Conservation (phyloP, 30 jellyfish, hydroid and myxozoan species). For the Nemopilema nomurai region DNA sequence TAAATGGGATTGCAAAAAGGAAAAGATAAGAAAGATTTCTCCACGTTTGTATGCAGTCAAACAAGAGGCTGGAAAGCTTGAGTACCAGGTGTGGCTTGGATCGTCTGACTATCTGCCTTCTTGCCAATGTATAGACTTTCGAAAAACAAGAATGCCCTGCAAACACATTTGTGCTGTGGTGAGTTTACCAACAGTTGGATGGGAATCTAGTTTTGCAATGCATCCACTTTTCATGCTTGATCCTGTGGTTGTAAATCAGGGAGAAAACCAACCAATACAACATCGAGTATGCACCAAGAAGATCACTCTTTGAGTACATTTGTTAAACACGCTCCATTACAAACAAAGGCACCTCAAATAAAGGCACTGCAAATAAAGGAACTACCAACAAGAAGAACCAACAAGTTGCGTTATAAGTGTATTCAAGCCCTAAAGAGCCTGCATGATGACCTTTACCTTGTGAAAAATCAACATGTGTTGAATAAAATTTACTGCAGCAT, state of each 20-base stretch:
- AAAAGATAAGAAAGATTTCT: not conserved
- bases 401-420: constrained; percentile 16
- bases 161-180: constrained; percentile 27
- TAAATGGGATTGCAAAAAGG: not conserved
- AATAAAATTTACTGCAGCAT: constrained; percentile 10
- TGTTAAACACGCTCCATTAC: not conserved
- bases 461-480: constrained; percentile 6
- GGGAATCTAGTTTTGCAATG: constrained; percentile 11
- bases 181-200: constrained; percentile 26
- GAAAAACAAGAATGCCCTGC: constrained; percentile 40
- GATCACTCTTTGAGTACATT: not conserved
- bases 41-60: not conserved
- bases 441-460: constrained; percentile 13
- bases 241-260: constrained; percentile 23
- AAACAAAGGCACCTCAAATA: not conserved
- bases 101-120: constrained; percentile 10
- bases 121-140: constrained; percentile 23
- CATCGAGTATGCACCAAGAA: not conserved
- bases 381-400: constrained; percentile 7
- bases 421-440: constrained; percentile 32
- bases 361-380: too few relatives aligned
- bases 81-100: constrained; percentile 33
- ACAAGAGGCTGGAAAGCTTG: constrained; percentile 19
- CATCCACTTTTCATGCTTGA: constrained; percentile 23
- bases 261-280: too few relatives aligned